Evolutionary conservation across 2,113 vertebrate species (phyloP).

Genomic region (Neodon shergylaensis): DNA sequence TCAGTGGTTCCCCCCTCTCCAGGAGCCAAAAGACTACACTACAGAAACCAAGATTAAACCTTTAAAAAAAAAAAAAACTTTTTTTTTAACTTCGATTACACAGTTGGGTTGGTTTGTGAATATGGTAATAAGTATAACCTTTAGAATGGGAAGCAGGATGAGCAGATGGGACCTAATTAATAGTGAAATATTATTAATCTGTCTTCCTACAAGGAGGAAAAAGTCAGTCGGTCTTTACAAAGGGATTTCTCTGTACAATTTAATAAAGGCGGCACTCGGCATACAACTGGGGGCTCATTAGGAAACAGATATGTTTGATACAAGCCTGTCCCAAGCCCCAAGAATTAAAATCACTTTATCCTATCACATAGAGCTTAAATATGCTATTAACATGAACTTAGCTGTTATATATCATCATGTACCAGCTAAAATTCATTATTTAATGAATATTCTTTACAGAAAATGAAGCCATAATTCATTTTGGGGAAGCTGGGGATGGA

Average conservation of each 20-base stretch:
- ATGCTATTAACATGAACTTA: constrained; percentile 40
- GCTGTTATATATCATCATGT: neutral
- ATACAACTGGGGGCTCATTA: constrained; percentile 53
- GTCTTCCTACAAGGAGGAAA: constrained; percentile 79
- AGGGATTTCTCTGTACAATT: constrained; percentile 75
- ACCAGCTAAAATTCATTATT: constrained; percentile 61
- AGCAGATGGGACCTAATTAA: constrained; percentile 87
- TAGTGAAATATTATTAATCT: constrained; percentile 86
- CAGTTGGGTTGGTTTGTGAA: constrained; percentile 83
- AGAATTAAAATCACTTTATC: constrained; percentile 62
- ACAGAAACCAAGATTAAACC: constrained; percentile 76
- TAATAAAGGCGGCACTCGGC: constrained; percentile 73
- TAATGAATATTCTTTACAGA: constrained; percentile 63
- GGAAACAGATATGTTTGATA: constrained; percentile 61
- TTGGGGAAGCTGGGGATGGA: neutral
- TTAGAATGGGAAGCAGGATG: constrained; percentile 84
- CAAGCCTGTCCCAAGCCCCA: constrained; percentile 49
- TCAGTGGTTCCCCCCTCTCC: constrained; percentile 32
- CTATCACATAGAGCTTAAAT: constrained; percentile 51
- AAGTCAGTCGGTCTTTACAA: constrained; percentile 79
- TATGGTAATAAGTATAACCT: constrained; percentile 87
- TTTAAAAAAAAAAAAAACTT: neutral
- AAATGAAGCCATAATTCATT: constrained; percentile 57
- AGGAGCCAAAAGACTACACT: constrained; percentile 65
- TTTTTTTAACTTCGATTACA: constrained; percentile 78